phyloP scores from a whole-genome alignment of 2,888 invertebrate genomes.

The Temnothorax unifasciatus region DNA sequence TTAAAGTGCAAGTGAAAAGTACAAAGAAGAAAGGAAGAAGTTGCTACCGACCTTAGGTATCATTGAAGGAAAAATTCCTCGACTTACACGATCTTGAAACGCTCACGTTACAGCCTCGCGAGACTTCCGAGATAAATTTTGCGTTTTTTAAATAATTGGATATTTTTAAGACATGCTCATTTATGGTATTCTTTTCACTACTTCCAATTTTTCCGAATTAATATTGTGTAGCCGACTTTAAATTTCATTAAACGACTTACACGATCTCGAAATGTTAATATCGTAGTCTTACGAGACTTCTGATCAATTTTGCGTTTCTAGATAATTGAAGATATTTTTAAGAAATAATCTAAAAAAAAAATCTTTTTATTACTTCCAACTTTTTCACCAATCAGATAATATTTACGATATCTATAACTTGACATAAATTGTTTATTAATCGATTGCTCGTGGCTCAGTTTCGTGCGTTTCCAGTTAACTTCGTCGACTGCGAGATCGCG shows the following conservation, averaged over 20 bases:
- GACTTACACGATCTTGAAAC: not conserved
- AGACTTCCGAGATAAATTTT: not conserved
- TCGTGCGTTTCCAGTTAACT: constrained; percentile 24
- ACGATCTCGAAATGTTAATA: not conserved
- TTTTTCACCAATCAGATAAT: not conserved
- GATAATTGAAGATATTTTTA: not conserved
- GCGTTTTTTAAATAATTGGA: not conserved
- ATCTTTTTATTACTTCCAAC: not conserved
- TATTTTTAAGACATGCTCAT: not conserved
- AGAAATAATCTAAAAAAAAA: not conserved
- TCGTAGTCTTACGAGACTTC: not conserved
- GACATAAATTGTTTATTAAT: not conserved
- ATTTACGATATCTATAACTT: not conserved
- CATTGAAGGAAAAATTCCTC: constrained; percentile 4
- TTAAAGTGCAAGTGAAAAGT: constrained; percentile 32
- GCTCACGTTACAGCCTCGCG: not conserved
- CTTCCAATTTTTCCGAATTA: not conserved
- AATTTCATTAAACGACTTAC: not conserved
- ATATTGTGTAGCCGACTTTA: no score
- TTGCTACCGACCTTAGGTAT: not conserved
- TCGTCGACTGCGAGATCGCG: not conserved
- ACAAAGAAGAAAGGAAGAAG: not conserved
- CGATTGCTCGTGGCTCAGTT: constrained; percentile 6
- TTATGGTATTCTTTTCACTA: not conserved
- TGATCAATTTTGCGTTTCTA: not conserved